A percentile compares a stretch with the other conserved stretches of the same genome.
Evolutionary conservation across 92 coral and sea anemone genomes (phyloP).

Genomic region (Porites lobata): DNA sequence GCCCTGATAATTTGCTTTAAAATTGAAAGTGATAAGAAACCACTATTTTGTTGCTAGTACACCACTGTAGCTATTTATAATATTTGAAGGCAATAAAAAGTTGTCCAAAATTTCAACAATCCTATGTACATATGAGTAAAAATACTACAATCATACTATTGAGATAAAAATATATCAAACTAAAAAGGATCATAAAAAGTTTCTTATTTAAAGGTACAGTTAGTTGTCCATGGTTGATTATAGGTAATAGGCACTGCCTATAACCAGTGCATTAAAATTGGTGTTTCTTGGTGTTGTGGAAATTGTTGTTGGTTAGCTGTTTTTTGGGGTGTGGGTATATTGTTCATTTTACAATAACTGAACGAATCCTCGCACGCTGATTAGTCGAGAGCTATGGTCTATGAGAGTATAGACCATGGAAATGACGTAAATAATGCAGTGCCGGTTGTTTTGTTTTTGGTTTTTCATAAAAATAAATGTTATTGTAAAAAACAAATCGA

Average conservation of each 20-base stretch:
- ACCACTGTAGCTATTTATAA: background rate
- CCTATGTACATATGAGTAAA: conserved; percentile 38
- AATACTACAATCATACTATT: conserved; percentile 8
- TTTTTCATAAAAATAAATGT: too few species aligned
- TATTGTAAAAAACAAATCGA: too few species aligned
- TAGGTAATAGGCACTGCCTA: background rate
- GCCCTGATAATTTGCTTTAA: too few species aligned
- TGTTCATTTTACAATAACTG: too few species aligned
- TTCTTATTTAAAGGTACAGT: background rate
- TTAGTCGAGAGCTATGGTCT: too few species aligned
- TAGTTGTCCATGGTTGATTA: background rate
- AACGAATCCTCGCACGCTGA: too few species aligned
- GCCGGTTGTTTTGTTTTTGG: too few species aligned
- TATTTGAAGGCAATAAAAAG: conserved; percentile 4
- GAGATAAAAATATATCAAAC: conserved; percentile 24
- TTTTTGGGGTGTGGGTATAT: too few species aligned
- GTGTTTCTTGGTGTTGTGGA: too few species aligned
- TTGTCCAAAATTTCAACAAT: background rate
- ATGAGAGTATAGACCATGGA: too few species aligned
- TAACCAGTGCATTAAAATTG: background rate
- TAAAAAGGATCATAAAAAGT: conserved; percentile 1
- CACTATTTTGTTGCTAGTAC: background rate
- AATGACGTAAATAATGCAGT: too few species aligned
- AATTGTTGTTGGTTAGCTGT: too few species aligned
- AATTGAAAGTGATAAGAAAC: background rate